Evolutionary conservation across 2,888 invertebrate genomes (phyloP), one percentile per base, ranked within the genome.

Genomic region (Polydrusus pterygomalis): DNA sequence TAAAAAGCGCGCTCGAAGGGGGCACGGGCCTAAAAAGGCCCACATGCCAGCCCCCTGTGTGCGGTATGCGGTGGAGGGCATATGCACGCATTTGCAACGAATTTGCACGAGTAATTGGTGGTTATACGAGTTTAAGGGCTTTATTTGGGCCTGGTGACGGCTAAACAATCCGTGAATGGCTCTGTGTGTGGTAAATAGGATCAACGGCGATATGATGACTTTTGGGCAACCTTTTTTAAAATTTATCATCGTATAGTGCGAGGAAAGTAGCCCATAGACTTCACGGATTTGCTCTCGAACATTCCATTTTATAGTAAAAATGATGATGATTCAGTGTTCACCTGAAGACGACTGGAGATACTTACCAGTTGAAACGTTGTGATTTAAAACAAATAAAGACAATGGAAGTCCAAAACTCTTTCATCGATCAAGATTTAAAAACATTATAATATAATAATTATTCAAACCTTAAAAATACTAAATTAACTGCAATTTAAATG

Each of bases 11-110:
- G 45, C 73, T 58, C 74, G 75, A 75, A 74, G 82, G 79, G 82
- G 83, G 83, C 82, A 81, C 82, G 82, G 79, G 81, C 79, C 80
- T 73, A 78, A 78, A 82, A 81, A 70, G 81, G 81, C 82, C 82
- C 83, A 82, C 83, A 83, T 83, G 82, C 79, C 72, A 79, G 76
- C 79, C 78, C 77, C 78, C 80, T 79, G 77, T 81, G 74, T 80
- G 77, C 78, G 78, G 77, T 80, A 80, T 69, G 77, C 74, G 79
- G 80, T 75, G 70, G 49, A 20, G 49, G 75, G 77, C 82, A 82
- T 81, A 82, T 82, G 82, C 75, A 49, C 68, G 51, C 34, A 69
- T 78, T 68, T 69, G 79, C 65, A 56, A 63, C 65, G 70, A 69
- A 62, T 68, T 68, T 63, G 74, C 38, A 47, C 58, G 18, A 54